phyloP scores from a whole-genome alignment of 2,113 vertebrate genomes.

The Crypturellus undulatus region DNA sequence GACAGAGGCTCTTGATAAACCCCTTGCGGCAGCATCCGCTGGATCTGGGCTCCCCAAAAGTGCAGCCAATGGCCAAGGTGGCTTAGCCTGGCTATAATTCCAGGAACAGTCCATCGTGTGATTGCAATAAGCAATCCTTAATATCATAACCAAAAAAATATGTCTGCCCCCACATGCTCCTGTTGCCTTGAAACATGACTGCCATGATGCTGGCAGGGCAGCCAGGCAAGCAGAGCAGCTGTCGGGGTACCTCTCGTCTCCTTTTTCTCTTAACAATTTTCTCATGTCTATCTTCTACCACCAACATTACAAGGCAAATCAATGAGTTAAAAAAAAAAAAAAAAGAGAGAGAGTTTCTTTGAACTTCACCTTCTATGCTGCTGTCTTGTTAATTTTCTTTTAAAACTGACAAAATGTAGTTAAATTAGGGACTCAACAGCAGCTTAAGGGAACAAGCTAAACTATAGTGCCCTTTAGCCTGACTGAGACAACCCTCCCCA shows the following conservation, averaged over 20 bases:
- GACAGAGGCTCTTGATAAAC: not conserved
- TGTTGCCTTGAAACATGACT: not conserved
- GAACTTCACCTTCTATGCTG: not conserved
- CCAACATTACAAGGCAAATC: accelerated
- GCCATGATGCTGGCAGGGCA: conserved; percentile 5
- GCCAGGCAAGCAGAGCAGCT: conserved; percentile 55
- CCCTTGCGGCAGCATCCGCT: accelerated
- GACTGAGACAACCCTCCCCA: conserved; percentile 21
- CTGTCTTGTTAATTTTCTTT: conserved; percentile 13
- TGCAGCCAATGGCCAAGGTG: not conserved
- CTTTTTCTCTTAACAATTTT: conserved; percentile 62
- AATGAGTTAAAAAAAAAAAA: conserved; percentile 52
- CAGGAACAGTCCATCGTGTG: accelerated
- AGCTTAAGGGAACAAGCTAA: conserved; percentile 21
- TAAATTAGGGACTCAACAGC: conserved; percentile 31
- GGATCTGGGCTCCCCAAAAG: accelerated
- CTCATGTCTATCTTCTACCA: conserved; percentile 39
- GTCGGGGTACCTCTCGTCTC: conserved; percentile 42
- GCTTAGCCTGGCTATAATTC: not conserved
- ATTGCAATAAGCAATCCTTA: not conserved
- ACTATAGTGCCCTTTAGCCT: conserved; percentile 33
- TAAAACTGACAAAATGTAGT: conserved; percentile 48
- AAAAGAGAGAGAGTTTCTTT: not conserved
- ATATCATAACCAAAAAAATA: not conserved
- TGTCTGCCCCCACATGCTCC: not conserved